Percentiles rank a stretch among this genome's conserved stretches.
phyloP scores from a whole-genome alignment of 1,140 invertebrate genomes.

The Nilaparvata lugens region DNA sequence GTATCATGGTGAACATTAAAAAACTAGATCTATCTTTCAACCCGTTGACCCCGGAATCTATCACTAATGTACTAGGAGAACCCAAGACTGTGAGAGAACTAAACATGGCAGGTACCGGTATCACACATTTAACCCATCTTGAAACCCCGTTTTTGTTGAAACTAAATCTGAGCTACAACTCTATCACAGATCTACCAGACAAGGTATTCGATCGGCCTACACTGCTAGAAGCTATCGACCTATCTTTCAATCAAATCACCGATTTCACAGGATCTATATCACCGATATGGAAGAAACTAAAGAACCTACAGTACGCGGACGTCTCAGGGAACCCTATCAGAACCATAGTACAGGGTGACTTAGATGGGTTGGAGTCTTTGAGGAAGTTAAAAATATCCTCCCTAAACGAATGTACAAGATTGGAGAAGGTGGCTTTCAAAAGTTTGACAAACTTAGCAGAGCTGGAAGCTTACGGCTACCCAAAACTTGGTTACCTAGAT shows the following conservation, averaged over 20 bases:
- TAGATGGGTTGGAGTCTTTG: slow-evolving; percentile 55
- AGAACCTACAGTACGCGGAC: slow-evolving; percentile 57
- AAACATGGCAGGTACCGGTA: slow-evolving; percentile 69
- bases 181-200: slow-evolving; percentile 52
- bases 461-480: slow-evolving; percentile 62
- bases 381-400: slow-evolving; percentile 54
- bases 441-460: slow-evolving; percentile 55
- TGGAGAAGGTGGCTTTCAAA: slow-evolving; percentile 76
- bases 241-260: slow-evolving; percentile 63
- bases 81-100: slow-evolving; percentile 77
- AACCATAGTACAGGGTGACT: slow-evolving; percentile 60
- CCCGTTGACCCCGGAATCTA: slow-evolving; percentile 60
- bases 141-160: slow-evolving; percentile 78
- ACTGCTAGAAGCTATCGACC: slow-evolving; percentile 62
- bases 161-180: slow-evolving; percentile 74
- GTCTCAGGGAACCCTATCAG: slow-evolving; percentile 68
- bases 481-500: slow-evolving; percentile 71
- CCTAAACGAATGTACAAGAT: slow-evolving; percentile 55
- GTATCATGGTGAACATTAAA: slow-evolving; percentile 80
- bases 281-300: slow-evolving; percentile 54
- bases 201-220: slow-evolving; percentile 66
- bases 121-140: slow-evolving; percentile 52
- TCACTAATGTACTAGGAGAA: slow-evolving; percentile 69
- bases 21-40: slow-evolving; percentile 78
- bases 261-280: slow-evolving; percentile 41